Evolutionary conservation across 2,113 vertebrate species (phyloP).

Genomic region (Tetrax tetrax): DNA sequence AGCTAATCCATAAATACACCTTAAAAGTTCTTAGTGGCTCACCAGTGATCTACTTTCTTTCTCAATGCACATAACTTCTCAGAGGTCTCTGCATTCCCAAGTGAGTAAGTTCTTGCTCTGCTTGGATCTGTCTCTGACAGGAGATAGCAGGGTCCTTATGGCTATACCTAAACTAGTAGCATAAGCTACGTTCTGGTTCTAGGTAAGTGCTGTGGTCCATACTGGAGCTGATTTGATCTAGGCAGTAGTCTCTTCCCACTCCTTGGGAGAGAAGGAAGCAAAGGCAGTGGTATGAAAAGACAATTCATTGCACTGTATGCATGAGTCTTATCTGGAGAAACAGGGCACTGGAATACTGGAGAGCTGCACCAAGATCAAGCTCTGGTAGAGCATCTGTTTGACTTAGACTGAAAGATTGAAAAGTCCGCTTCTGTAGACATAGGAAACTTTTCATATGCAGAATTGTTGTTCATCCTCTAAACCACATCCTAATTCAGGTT

Average conservation of each 20-base stretch:
- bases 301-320: neutral
- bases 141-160: neutral
- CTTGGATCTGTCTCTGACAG: neutral
- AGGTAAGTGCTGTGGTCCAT: neutral
- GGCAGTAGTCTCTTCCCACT: neutral
- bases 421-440: neutral
- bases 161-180: neutral
- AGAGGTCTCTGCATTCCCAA: neutral
- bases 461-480: neutral
- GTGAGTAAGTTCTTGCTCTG: neutral
- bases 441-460: neutral
- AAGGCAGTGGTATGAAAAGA: neutral
- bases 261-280: neutral
- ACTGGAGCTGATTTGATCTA: neutral
- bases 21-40: neutral
- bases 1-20: neutral
- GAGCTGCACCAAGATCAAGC: accelerated
- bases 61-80: neutral
- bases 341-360: neutral
- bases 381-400: neutral
- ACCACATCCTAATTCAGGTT: neutral
- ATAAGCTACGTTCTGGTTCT: neutral
- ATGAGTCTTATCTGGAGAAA: neutral
- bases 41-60: neutral
- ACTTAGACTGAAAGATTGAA: neutral